Evolutionary conservation across 2,797 vertebrate species (phyloP).

Genomic region (Lacerta bilineata): DNA sequence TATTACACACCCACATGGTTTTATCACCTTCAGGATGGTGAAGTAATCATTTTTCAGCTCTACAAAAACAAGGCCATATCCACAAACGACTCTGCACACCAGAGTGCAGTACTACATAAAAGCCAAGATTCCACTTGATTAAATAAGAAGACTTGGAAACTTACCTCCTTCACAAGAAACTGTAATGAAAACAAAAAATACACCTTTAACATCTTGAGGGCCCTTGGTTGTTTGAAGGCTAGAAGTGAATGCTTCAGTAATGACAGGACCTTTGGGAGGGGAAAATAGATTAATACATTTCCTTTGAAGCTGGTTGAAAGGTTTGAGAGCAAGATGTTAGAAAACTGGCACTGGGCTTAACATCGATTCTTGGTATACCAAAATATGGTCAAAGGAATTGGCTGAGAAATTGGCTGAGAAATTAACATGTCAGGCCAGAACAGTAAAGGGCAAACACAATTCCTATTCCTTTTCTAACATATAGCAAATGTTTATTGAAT

Average conservation of each 20-base stretch:
- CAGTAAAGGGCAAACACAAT: no score
- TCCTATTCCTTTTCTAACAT: no score
- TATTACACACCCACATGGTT: background rate
- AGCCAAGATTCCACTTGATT: background rate
- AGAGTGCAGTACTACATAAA: background rate
- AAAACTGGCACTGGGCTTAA: no score
- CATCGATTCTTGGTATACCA: no score
- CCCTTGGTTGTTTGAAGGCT: constrained; percentile 62
- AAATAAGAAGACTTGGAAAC: background rate
- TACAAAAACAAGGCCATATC: background rate
- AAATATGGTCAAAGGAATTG: no score
- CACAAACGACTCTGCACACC: background rate
- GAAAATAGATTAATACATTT: background rate
- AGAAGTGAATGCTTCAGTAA: constrained; percentile 72
- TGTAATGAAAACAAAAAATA: constrained; percentile 73
- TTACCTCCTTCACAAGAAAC: constrained; percentile 70
- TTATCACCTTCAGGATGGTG: background rate
- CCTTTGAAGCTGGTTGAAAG: background rate
- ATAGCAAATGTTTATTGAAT: no score
- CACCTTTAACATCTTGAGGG: constrained; percentile 66
- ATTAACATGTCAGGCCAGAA: no score
- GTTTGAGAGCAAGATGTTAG: background rate
- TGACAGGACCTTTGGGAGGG: constrained; percentile 64
- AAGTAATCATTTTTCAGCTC: background rate
- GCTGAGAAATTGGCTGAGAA: no score